Evolutionary conservation across 1,140 invertebrate species (phyloP).

Genomic region (Palaemon carinicauda): DNA sequence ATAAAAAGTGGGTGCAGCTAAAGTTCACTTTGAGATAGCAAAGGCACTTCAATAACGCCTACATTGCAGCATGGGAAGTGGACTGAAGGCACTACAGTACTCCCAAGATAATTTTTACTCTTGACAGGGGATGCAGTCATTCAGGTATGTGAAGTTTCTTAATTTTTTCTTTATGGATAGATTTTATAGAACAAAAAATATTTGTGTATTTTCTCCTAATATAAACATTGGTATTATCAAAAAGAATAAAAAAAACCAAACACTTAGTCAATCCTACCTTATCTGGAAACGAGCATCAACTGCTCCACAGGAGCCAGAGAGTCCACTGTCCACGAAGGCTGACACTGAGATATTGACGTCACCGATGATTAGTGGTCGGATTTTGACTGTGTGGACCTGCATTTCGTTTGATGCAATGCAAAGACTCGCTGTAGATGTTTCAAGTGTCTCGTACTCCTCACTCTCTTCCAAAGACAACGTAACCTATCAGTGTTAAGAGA

Average conservation of each 20-base stretch:
- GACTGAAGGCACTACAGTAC: too few relatives aligned
- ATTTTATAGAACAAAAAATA: too few relatives aligned
- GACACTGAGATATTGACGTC: slow-evolving; percentile 71
- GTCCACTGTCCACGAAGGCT: slow-evolving; percentile 66
- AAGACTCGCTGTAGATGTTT: slow-evolving; percentile 45
- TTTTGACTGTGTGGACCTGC: slow-evolving; percentile 67
- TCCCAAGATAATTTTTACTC: too few relatives aligned
- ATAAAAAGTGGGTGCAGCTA: too few relatives aligned
- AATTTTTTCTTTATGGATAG: too few relatives aligned
- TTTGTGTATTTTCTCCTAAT: too few relatives aligned
- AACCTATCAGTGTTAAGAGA: too few relatives aligned
- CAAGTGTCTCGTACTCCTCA: neutral
- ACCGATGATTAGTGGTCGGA: slow-evolving; percentile 69
- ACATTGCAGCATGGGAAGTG: too few relatives aligned
- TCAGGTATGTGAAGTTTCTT: too few relatives aligned
- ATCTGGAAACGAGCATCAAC: neutral
- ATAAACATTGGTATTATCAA: neutral
- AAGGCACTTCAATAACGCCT: too few relatives aligned
- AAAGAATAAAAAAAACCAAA: neutral
- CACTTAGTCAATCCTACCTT: neutral
- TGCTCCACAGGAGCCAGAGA: neutral
- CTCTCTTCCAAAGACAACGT: neutral
- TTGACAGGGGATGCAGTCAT: too few relatives aligned
- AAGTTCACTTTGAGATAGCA: too few relatives aligned
- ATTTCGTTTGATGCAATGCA: slow-evolving; percentile 67